Evolutionary conservation across 2,113 vertebrate species (phyloP).

Genomic region (Phyllostomus hastatus): DNA sequence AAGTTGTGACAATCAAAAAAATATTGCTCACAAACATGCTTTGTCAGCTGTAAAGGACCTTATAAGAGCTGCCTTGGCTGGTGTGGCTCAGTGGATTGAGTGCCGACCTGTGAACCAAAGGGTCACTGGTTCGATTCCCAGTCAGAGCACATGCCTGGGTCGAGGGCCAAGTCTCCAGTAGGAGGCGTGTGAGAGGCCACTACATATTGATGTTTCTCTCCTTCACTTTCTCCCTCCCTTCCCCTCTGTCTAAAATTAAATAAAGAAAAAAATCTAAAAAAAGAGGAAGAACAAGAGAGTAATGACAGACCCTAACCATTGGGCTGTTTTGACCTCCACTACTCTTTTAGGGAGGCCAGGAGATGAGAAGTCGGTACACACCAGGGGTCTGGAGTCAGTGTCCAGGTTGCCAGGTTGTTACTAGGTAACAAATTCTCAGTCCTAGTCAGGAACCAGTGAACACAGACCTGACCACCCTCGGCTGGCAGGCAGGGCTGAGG

Average conservation of each 20-base stretch:
- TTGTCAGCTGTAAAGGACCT: background rate
- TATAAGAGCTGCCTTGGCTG: background rate
- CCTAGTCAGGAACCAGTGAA: background rate
- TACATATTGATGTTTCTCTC: too few species aligned
- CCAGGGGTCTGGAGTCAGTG: background rate
- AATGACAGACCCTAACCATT: background rate
- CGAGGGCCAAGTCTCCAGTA: too few species aligned
- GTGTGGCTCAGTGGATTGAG: too few species aligned
- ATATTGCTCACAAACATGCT: background rate
- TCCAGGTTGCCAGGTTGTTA: background rate
- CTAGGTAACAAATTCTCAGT: background rate
- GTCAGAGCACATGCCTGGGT: too few species aligned
- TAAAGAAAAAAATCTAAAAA: too few species aligned
- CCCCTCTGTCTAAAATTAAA: too few species aligned
- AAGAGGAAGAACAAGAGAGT: background rate
- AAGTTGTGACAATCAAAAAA: background rate
- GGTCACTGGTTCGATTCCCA: too few species aligned
- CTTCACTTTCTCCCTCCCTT: too few species aligned
- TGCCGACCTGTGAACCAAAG: too few species aligned
- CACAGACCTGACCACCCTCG: background rate
- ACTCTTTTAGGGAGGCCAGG: background rate
- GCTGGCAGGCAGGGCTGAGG: background rate
- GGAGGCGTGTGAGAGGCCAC: too few species aligned
- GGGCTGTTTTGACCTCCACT: background rate
- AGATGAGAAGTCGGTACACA: background rate